Conservation (phyloP, 2,113 vertebrate genomes). For the Chaetodon auriga region DNA sequence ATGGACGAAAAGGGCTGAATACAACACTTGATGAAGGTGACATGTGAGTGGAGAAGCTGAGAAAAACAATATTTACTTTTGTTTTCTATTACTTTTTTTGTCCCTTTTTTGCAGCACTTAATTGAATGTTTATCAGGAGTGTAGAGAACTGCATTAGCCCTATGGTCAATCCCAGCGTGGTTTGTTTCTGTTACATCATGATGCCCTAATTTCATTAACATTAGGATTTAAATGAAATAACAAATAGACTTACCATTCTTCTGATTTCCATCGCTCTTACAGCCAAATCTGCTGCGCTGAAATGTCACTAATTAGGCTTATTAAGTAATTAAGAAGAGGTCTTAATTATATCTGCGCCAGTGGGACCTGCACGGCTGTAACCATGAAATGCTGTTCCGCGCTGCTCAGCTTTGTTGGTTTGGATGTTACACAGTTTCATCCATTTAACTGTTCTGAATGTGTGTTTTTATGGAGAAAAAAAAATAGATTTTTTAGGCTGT, state of each 20-base stretch:
- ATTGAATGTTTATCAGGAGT: conserved; percentile 75
- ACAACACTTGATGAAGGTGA: conserved; percentile 33
- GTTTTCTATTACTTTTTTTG: conserved; percentile 31
- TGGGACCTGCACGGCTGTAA: conserved; percentile 76
- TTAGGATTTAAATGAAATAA: conserved; percentile 78
- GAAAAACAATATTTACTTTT: conserved; percentile 25
- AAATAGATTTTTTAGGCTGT: conserved; percentile 28
- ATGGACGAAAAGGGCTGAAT: conserved; percentile 10
- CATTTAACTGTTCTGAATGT: conserved; percentile 48
- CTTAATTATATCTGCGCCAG: conserved; percentile 84
- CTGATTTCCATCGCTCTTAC: conserved; percentile 78
- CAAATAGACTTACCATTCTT: conserved; percentile 79
- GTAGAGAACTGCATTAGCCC: conserved; percentile 65
- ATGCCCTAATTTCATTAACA: conserved; percentile 81
- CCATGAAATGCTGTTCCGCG: conserved; percentile 68
- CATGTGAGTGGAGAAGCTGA: conserved; percentile 9
- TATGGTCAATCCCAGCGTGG: conserved; percentile 73
- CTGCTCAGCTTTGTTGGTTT: conserved; percentile 63
- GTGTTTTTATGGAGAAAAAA: conserved; percentile 24
- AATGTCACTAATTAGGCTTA: conserved; percentile 84
- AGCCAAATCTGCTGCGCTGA: conserved; percentile 77
- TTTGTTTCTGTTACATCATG: conserved; percentile 70
- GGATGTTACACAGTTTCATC: conserved; percentile 55
- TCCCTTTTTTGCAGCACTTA: conserved; percentile 48
- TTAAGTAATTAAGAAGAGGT: conserved; percentile 86